A percentile compares a stretch with the other conserved stretches of the same genome.
These are phyloP conservation scores for Epinephelus lanceolatus DNA, from an alignment of 2,113 vertebrate genomes.

Conservation along the genomic window DNA sequence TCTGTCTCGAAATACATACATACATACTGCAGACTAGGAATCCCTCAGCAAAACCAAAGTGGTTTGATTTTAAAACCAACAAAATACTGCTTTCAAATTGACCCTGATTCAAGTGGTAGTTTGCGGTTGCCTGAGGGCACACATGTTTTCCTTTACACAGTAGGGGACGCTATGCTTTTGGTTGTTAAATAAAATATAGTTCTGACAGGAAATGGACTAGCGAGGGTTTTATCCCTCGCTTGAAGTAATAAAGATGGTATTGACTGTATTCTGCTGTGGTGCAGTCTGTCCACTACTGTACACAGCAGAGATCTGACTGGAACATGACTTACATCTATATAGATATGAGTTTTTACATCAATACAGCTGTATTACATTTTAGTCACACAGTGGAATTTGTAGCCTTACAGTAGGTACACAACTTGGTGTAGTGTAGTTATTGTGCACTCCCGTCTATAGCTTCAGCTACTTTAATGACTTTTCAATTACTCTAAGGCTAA, in stretches of 20 bases:
- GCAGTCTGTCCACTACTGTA: not conserved
- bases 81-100: slow-evolving; percentile 5
- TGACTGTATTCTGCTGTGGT: not conserved
- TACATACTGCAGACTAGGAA: not conserved
- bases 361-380: not conserved
- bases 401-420: not conserved
- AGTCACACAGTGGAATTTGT: not conserved
- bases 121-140: not conserved
- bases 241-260: slow-evolving; percentile 33
- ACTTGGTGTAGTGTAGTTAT: not conserved
- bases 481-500: not conserved
- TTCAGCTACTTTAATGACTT: not conserved
- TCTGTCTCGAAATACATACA: not conserved
- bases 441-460: not conserved
- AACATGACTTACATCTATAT: not conserved
- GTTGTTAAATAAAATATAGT: slow-evolving; percentile 47
- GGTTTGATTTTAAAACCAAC: slow-evolving; percentile 25
- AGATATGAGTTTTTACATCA: not conserved
- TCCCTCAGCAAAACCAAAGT: not conserved
- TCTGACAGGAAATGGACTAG: slow-evolving; percentile 36
- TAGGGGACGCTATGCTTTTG: slow-evolving; percentile 11
- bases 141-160: slow-evolving; percentile 11
- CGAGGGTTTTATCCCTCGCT: slow-evolving; percentile 1
- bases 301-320: not conserved
- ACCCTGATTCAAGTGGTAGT: not conserved